Base-by-base conservation (phyloP, 2,888 invertebrate genomes). In the Andricus curvator region DNA sequence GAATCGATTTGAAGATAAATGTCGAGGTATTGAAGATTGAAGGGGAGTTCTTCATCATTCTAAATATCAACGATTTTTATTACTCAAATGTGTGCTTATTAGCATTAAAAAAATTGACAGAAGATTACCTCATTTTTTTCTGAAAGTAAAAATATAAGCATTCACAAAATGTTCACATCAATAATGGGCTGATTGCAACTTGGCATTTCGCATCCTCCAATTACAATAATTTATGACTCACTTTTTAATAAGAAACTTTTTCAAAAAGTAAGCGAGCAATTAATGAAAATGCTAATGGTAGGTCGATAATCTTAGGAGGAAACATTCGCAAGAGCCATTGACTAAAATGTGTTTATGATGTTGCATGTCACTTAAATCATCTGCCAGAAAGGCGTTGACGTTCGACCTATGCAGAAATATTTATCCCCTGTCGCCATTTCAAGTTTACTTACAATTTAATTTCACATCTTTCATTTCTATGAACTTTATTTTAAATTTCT, bases 251-350 rank as follows among this genome's bases (percentile, higher is more conserved):
- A 56, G 56, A 74, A 29, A 5, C 20, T n/a, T 56, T 56, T 56
- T n/a, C 13, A 11, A 51, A 29, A 51, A 9, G 29, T 29, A 29
- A 13, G 29, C 20, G 51, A n/a, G 20, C 56, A 74, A 56, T 74
- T 29, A 70, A 70, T 29, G 9, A 25, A 29, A 74, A 56, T 51
- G 33, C 9, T 25, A 29, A 56, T 74, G 33, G 48, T 4, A 51
- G 11, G n/a, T 37, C 29, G 33, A 74, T 56, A 29, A 56, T 33
- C 17, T 17, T 17, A 29, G 6, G 51, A 25, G 15, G 8, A 48
- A 25, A 70, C 29, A 51, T 74, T 70, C 29, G 70, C 51, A 25
- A 70, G 29, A 70, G 70, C 51, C 56, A 74, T 56, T 20, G 37
- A 20, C 22, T 25, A 62, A 62, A 62, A 15, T 62, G n/a, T 62